A percentile compares a stretch with the other conserved stretches of the same genome.
Conservation (phyloP, 2,113 vertebrate genomes). For the Meriones unguiculatus region DNA sequence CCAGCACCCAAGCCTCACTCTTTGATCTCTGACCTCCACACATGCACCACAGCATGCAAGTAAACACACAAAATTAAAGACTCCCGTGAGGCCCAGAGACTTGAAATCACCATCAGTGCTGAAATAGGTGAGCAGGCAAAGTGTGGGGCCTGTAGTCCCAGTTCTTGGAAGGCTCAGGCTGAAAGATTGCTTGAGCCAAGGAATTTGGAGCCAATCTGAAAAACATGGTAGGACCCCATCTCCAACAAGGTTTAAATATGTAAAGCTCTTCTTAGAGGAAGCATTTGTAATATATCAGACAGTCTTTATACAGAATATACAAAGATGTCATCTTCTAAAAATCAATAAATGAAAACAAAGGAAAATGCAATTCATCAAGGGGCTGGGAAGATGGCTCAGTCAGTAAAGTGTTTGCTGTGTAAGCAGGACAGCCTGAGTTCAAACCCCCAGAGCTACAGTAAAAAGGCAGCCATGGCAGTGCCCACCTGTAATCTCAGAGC, state of each 20-base stretch:
- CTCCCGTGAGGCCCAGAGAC: neutral
- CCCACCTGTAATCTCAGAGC: neutral
- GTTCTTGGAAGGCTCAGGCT: neutral
- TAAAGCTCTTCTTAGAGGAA: conserved; percentile 33
- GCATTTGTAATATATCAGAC: neutral
- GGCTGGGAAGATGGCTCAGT: neutral
- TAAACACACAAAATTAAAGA: neutral
- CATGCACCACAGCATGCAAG: neutral
- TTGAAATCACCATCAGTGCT: neutral
- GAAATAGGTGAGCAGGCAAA: neutral
- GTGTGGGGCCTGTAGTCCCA: neutral
- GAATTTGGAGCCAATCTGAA: neutral
- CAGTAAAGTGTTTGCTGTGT: neutral
- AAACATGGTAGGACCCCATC: neutral
- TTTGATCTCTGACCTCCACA: neutral
- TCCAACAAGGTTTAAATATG: neutral
- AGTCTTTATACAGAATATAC: neutral
- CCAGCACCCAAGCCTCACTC: neutral
- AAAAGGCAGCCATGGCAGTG: neutral
- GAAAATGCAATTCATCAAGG: conserved; percentile 9
- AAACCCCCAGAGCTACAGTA: neutral
- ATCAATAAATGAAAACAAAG: conserved; percentile 2
- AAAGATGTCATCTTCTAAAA: conserved; percentile 17
- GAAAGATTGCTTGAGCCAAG: neutral
- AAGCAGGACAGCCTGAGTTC: neutral